These are phyloP conservation scores for Paracentrotus lividus DNA, from an alignment of 53 echinoderm and acorn worm genomes.

Conservation along the genomic window DNA sequence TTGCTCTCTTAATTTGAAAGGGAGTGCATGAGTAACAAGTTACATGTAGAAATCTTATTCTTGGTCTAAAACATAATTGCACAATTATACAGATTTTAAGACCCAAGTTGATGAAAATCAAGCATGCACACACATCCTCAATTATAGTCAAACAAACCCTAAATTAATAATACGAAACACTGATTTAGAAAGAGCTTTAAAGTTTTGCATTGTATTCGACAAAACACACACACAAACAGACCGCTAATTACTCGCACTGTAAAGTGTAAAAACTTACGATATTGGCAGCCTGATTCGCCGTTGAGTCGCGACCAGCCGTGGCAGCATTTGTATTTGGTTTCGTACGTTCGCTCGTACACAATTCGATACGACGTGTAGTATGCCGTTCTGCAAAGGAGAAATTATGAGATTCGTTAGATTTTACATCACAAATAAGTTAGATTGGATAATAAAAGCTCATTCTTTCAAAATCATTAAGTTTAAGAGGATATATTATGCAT, in stretches of 20 bases:
- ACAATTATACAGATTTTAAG: no score
- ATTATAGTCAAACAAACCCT: no score
- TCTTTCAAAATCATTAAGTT: neutral
- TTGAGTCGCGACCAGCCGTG: constrained; percentile 97
- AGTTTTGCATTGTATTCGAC: no score
- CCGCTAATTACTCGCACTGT: neutral
- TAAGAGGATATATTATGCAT: neutral
- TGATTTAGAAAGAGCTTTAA: no score
- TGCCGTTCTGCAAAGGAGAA: constrained; percentile 80
- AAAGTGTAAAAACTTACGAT: constrained; percentile 91
- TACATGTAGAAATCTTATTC: no score
- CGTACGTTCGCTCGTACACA: constrained; percentile 90
- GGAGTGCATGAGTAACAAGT: no score
- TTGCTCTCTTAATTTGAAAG: no score
- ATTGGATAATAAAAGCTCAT: neutral
- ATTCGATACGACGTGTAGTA: constrained; percentile 96
- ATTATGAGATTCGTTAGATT: neutral
- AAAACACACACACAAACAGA: no score
- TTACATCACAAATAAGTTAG: neutral
- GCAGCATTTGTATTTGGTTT: constrained; percentile 96
- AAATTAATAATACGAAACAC: no score
- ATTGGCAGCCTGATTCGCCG: constrained; percentile 94
- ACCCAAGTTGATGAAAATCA: no score
- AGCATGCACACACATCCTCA: no score
- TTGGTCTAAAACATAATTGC: no score